phyloP scores from a whole-genome alignment of 2,888 invertebrate genomes.

The Metalampra italica region DNA sequence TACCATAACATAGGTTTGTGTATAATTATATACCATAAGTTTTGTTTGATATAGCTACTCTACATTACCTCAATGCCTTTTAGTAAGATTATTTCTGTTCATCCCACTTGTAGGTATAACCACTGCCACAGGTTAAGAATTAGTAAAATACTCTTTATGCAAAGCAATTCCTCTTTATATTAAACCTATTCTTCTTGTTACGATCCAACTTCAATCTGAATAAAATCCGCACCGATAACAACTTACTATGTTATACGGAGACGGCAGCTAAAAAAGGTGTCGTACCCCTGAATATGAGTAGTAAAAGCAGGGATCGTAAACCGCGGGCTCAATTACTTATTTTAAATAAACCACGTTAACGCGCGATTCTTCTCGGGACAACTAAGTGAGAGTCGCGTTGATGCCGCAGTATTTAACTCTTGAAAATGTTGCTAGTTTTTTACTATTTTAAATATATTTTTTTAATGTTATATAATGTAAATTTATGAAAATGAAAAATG shows the following conservation, averaged over 20 bases:
- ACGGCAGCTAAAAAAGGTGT: neutral
- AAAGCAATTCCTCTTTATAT: neutral
- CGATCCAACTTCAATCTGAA: neutral
- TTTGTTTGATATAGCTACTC: no score
- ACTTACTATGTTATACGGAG: neutral
- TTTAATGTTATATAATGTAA: no score
- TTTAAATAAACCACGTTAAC: slow-evolving; percentile 42
- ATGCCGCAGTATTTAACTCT: neutral
- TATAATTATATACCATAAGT: no score
- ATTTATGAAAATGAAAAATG: no score
- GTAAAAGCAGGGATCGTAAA: slow-evolving; percentile 28
- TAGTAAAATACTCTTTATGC: no score
- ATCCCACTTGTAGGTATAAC: no score
- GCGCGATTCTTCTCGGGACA: slow-evolving; percentile 30
- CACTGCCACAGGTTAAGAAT: no score
- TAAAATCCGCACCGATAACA: neutral
- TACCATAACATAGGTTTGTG: no score
- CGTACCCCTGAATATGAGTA: slow-evolving; percentile 9
- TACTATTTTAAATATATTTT: no score
- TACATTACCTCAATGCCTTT: no score
- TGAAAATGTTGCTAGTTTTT: no score
- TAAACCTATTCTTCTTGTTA: neutral
- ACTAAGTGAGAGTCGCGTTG: slow-evolving; percentile 11
- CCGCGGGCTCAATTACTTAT: slow-evolving; percentile 38
- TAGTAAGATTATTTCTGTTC: no score